Evolutionary conservation across 1,140 invertebrate genomes (phyloP).

Genomic region (Linepithema humile): DNA sequence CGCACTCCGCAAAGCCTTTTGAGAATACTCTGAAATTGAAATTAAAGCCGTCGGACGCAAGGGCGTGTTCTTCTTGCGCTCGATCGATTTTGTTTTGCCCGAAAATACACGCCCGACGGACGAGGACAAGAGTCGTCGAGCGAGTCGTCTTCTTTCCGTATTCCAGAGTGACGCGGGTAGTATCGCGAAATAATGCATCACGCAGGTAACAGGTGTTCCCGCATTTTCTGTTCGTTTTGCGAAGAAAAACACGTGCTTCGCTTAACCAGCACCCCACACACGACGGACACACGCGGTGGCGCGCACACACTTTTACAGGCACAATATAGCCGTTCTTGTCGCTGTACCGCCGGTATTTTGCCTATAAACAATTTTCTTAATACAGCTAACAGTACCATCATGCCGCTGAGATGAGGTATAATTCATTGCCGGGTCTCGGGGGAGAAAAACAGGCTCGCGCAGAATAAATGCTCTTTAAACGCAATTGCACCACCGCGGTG

Average conservation of each 20-base stretch:
- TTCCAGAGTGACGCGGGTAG: constrained; percentile 23
- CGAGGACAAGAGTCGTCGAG: background rate
- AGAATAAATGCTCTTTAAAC: constrained; percentile 41
- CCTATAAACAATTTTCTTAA: constrained; percentile 56
- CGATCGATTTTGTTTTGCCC: constrained; percentile 41
- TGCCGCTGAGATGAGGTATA: constrained; percentile 22
- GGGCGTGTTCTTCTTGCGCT: constrained; percentile 53
- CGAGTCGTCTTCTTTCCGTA: constrained; percentile 13
- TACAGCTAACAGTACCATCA: constrained; percentile 38
- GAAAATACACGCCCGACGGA: constrained; percentile 17
- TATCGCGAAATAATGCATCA: constrained; percentile 46
- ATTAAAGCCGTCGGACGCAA: constrained; percentile 28
- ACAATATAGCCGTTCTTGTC: constrained; percentile 18
- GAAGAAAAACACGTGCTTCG: constrained; percentile 59
- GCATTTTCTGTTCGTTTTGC: constrained; percentile 55
- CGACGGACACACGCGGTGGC: background rate
- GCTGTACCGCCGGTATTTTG: constrained; percentile 1
- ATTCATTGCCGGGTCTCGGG: constrained; percentile 10
- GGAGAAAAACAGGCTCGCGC: constrained; percentile 16
- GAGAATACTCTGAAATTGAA: constrained; percentile 29
- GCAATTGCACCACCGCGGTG: constrained; percentile 28
- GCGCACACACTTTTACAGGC: background rate
- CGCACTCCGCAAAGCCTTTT: background rate
- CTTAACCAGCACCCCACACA: constrained; percentile 29
- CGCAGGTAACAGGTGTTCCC: constrained; percentile 60